These are phyloP conservation scores for Gambelia wislizenii DNA, from an alignment of 2,797 vertebrate genomes.

Conservation along the genomic window DNA sequence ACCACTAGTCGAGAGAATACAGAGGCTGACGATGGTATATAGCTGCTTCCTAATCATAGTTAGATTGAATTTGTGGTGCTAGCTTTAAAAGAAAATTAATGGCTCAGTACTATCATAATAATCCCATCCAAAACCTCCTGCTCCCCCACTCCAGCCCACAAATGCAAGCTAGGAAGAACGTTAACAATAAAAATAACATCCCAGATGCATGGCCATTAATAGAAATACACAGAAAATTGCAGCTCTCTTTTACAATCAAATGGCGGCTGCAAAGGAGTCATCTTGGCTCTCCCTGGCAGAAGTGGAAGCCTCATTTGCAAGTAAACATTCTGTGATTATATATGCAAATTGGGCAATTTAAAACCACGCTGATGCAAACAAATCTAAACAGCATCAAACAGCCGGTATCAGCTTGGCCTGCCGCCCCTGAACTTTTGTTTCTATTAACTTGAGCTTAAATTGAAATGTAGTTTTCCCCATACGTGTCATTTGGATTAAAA, in stretches of 20 bases:
- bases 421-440: conserved; percentile 18
- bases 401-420: background rate
- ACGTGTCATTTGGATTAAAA: conserved; percentile 36
- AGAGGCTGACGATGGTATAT: too few relatives aligned
- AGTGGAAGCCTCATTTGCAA: conserved; percentile 24
- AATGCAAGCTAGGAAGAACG: background rate
- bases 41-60: background rate
- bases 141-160: background rate
- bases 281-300: background rate
- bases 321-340: conserved; percentile 27
- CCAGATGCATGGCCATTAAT: background rate
- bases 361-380: conserved; percentile 26
- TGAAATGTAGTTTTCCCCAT: conserved; percentile 27
- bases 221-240: background rate
- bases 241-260: background rate
- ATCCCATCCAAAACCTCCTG: background rate
- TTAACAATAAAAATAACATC: background rate
- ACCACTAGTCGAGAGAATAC: too few relatives aligned
- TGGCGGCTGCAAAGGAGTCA: background rate
- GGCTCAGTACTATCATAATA: background rate
- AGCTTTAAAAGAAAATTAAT: background rate
- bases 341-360: conserved; percentile 45
- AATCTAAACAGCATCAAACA: conserved; percentile 30
- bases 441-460: conserved; percentile 41
- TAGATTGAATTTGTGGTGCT: background rate